These are phyloP conservation scores for Bibio marci DNA, from an alignment of 2,888 invertebrate species.

Conservation along the genomic window DNA sequence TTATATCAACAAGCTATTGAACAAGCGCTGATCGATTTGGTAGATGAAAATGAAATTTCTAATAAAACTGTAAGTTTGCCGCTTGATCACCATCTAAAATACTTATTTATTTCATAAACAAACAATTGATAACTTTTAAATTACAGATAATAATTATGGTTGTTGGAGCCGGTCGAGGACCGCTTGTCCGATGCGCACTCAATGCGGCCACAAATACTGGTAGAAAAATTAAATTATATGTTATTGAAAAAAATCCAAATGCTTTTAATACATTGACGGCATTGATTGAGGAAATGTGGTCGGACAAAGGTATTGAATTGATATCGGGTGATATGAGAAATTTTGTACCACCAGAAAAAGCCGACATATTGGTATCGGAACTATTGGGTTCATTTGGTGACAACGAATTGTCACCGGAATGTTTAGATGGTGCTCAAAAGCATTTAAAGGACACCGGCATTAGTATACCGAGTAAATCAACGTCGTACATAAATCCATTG, in stretches of 20 bases:
- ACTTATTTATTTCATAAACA: conserved; percentile 4
- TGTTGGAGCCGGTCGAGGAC: conserved; percentile 89
- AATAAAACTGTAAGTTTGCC: conserved; percentile 33
- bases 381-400: conserved; percentile 93
- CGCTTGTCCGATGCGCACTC: conserved; percentile 75
- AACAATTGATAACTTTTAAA: too few species aligned
- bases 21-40: conserved; percentile 47
- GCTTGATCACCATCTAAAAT: not conserved
- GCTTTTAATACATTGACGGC: conserved; percentile 73
- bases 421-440: conserved; percentile 83
- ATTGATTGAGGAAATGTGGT: conserved; percentile 61
- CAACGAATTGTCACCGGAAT: conserved; percentile 97
- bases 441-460: conserved; percentile 74
- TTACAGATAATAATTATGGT: conserved; percentile 59
- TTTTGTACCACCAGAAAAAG: conserved; percentile 63
- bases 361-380: conserved; percentile 92
- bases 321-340: conserved; percentile 76
- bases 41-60: conserved; percentile 28
- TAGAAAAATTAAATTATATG: conserved; percentile 66
- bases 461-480: conserved; percentile 78
- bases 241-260: conserved; percentile 96
- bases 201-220: conserved; percentile 57
- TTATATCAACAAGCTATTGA: conserved; percentile 73
- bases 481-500: conserved; percentile 79
- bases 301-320: conserved; percentile 51